phyloP scores from a whole-genome alignment of 2,113 vertebrate species.

The Microtus oregoni region DNA sequence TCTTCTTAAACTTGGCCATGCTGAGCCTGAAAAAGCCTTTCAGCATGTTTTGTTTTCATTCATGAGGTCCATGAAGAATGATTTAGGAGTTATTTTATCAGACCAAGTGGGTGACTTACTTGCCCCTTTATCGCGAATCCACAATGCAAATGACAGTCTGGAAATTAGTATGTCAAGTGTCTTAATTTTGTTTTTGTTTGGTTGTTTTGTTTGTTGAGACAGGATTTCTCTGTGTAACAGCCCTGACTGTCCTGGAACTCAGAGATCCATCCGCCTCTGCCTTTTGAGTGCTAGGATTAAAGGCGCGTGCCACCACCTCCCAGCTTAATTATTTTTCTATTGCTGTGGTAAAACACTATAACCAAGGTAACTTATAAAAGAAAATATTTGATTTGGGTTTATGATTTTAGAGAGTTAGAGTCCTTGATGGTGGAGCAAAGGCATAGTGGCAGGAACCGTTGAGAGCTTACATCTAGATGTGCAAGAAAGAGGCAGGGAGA shows the following conservation, averaged over 20 bases:
- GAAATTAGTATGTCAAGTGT: slow-evolving; percentile 16
- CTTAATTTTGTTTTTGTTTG: background rate
- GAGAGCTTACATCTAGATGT: background rate
- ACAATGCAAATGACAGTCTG: background rate
- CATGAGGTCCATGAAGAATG: background rate
- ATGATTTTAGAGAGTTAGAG: background rate
- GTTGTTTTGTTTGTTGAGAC: too few species aligned
- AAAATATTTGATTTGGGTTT: background rate
- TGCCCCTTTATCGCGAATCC: background rate
- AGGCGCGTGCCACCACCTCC: background rate
- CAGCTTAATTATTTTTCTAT: background rate
- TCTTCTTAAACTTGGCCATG: background rate
- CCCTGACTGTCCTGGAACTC: background rate
- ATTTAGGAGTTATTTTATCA: slow-evolving; percentile 31
- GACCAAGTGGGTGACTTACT: background rate
- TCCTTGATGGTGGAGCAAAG: background rate
- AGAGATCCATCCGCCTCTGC: too few species aligned
- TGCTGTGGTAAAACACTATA: background rate
- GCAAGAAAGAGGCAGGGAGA: background rate
- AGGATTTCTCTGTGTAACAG: background rate
- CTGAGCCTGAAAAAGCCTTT: slow-evolving; percentile 6
- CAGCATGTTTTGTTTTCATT: background rate
- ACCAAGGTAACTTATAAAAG: background rate
- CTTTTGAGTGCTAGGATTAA: too few species aligned
- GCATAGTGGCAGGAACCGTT: background rate